Conservation (phyloP, 2,888 invertebrate species). For the Neoascia interrupta region DNA sequence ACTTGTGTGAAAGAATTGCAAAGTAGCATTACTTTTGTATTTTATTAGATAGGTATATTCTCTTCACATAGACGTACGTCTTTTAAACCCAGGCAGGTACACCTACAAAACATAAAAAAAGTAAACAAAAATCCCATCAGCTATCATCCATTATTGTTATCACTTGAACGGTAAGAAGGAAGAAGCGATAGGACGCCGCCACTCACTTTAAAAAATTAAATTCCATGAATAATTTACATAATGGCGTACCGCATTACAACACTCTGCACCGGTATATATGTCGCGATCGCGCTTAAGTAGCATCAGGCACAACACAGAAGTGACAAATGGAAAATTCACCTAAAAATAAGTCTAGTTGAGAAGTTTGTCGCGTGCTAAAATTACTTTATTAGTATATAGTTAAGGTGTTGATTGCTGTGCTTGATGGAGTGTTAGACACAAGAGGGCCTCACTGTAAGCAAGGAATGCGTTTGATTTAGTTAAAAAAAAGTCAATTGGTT, state of each 20-base stretch:
- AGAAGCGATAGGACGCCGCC: background rate
- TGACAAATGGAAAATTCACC: conserved; percentile 13
- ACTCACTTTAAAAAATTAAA: conserved; percentile 28
- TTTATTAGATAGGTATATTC: conserved; percentile 36
- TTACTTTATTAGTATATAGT: background rate
- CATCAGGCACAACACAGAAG: conserved; percentile 16
- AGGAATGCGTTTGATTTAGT: no score
- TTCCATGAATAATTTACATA: conserved; percentile 29
- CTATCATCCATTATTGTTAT: conserved; percentile 25
- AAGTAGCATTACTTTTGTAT: conserved; percentile 20
- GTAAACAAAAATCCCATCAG: background rate
- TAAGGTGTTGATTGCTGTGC: conserved; percentile 2
- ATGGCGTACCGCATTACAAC: background rate
- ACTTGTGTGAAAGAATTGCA: conserved; percentile 5
- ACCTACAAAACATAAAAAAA: background rate
- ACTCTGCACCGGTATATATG: background rate
- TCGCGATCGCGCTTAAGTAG: background rate
- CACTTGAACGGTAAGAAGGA: background rate
- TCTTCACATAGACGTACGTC: background rate
- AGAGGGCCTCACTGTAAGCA: background rate
- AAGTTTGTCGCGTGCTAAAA: conserved; percentile 10
- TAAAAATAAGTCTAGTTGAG: conserved; percentile 21
- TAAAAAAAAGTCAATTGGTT: no score
- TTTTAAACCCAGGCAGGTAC: no score
- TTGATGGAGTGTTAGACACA: background rate